Evolutionary conservation across 2,888 invertebrate species (phyloP).

Genomic region (Orgyia antiqua): DNA sequence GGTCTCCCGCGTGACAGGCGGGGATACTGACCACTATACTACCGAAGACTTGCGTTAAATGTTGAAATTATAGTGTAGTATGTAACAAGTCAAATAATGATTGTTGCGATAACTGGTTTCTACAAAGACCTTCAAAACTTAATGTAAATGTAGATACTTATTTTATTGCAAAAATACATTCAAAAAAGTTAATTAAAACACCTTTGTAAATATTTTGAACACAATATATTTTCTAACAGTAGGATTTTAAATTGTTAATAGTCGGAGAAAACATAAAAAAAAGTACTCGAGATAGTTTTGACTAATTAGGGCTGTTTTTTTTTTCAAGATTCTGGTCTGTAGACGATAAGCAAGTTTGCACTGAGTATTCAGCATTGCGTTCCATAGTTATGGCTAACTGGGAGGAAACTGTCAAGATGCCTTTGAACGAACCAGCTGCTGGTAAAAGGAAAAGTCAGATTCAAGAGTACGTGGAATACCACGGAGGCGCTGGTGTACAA

Average conservation of each 20-base stretch:
- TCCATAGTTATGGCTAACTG: constrained; percentile 98
- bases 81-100: too few relatives aligned
- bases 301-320: too few relatives aligned
- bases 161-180: too few relatives aligned
- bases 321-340: constrained; percentile 95
- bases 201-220: too few relatives aligned
- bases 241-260: too few relatives aligned
- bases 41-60: constrained; percentile 50
- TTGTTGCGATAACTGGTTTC: too few relatives aligned
- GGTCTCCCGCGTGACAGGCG: constrained; percentile 78
- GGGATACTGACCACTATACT: constrained; percentile 79
- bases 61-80: background rate
- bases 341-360: constrained; percentile 96
- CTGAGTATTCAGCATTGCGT: constrained; percentile 96
- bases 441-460: constrained; percentile 98
- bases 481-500: constrained; percentile 98
- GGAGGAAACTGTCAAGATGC: constrained; percentile 97
- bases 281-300: too few relatives aligned
- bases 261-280: too few relatives aligned
- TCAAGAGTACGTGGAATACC: constrained; percentile 98
- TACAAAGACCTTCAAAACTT: too few relatives aligned
- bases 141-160: too few relatives aligned
- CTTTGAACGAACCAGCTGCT: constrained; percentile 97
- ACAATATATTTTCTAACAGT: too few relatives aligned
- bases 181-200: too few relatives aligned